These are phyloP conservation scores for Gadus chalcogrammus DNA, from an alignment of 2,113 vertebrate genomes.

Conservation along the genomic window DNA sequence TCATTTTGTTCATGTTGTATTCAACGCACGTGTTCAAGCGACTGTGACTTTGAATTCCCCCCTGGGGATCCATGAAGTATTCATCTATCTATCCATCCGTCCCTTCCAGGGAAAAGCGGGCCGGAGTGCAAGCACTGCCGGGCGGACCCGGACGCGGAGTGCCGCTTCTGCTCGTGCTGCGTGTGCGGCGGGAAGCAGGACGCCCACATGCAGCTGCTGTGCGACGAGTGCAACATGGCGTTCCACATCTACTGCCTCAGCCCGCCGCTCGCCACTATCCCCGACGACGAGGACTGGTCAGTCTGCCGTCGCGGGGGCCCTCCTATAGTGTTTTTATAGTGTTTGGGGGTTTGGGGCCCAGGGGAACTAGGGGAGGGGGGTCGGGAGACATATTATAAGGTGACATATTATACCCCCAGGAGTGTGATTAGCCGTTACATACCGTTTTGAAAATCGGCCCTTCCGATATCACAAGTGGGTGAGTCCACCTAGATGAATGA, in stretches of 20 bases:
- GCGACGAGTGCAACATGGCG: slow-evolving; percentile 98
- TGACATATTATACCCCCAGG: no score
- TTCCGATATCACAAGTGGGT: no score
- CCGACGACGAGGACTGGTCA: slow-evolving; percentile 98
- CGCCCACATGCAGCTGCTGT: slow-evolving; percentile 95
- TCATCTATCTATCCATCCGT: no score
- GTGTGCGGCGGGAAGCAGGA: slow-evolving; percentile 96
- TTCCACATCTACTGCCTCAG: slow-evolving; percentile 98
- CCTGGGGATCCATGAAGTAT: no score
- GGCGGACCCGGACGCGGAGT: slow-evolving; percentile 90
- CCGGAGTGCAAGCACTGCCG: slow-evolving; percentile 97
- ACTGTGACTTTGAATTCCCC: no score
- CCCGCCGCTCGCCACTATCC: slow-evolving; percentile 91
- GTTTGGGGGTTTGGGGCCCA: not conserved
- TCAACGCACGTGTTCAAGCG: no score
- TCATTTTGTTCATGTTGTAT: no score
- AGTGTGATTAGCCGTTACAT: no score
- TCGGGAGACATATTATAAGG: no score
- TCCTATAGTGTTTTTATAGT: not conserved
- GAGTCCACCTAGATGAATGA: no score
- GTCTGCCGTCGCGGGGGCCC: slow-evolving; percentile 8
- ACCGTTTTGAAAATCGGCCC: no score
- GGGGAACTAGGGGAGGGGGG: not conserved
- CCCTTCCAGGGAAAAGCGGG: slow-evolving; percentile 86
- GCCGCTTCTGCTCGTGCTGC: slow-evolving; percentile 93